Base-by-base conservation (phyloP, 2,113 vertebrate genomes). In the Neolamprologus falcicula region DNA sequence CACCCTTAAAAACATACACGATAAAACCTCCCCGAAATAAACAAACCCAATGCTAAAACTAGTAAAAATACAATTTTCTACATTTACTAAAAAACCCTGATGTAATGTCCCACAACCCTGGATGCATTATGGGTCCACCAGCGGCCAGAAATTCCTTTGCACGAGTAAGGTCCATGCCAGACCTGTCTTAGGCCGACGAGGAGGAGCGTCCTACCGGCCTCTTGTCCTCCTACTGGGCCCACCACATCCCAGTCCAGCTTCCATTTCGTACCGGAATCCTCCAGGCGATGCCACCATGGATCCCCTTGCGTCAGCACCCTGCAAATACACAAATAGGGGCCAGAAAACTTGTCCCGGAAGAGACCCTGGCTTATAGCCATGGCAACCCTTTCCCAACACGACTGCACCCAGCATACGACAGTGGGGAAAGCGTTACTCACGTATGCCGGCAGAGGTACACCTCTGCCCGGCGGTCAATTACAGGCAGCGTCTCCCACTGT, bases 171-270 rank as follows among this genome's bases (percentile, higher is more conserved):
- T n/a, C 50, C 50, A 52, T 52, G 50, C 19, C 50, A 52, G 50
- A 0, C 50, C 0, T 52, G 50, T 52, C 19, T 52, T n/a, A 52
- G 19, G 50, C 50, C 1, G 5, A 52, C 9, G 2, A 52, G 9
- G 19, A 52, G 19, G 19, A 52, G 50, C 50, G 3, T n/a, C 1
- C 1, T n/a, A 52, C 3, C 9, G 1, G 0, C 19, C 50, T 52
- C 19, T 52, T 52, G 1, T n/a, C 19, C 19, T n/a, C 1, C 2
- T 0, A 52, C 50, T 52, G 50, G 50, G 50, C 19, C 9, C 50
- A n/a, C 19, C 19, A 52, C 19, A 52, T 52, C 50, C 9, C 9
- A n/a, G 9, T 9, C 50, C 50, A 52, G 50, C 50, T 52, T n/a
- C 19, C 50, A 53, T n/a, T 53, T 53, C 2, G 0, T 10, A 53